phyloP scores from a whole-genome alignment of 2,113 vertebrate species.

The Pelobates fuscus region DNA sequence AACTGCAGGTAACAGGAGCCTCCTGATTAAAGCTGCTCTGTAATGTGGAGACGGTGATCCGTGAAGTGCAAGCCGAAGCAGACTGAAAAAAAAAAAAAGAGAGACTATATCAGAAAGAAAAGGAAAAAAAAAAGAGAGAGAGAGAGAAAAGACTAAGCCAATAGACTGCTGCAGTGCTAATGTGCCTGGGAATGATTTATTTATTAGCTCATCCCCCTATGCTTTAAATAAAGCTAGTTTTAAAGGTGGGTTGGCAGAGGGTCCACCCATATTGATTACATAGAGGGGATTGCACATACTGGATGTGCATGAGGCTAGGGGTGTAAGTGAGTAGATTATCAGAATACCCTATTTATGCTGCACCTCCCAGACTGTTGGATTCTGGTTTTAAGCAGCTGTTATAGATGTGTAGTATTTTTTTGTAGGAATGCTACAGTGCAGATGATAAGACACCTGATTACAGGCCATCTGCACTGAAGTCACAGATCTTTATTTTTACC shows the following conservation, averaged over 20 bases:
- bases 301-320: neutral
- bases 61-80: constrained; percentile 6
- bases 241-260: constrained; percentile 5
- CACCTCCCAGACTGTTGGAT: constrained; percentile 24
- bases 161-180: neutral
- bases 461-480: neutral
- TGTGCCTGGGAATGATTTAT: neutral
- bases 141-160: neutral
- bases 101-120: too few species aligned
- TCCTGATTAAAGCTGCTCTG: neutral
- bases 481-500: neutral
- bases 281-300: constrained; percentile 28
- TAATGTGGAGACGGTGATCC: neutral
- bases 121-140: neutral
- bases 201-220: neutral
- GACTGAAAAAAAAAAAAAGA: too few species aligned
- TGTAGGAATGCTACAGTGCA: neutral
- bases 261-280: constrained; percentile 42
- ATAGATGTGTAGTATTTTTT: neutral
- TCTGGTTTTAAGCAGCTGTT: constrained; percentile 13
- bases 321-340: neutral
- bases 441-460: neutral
- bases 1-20: constrained; percentile 18
- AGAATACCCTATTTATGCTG: constrained; percentile 1
- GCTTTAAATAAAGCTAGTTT: neutral